These are phyloP conservation scores for Endomychus coccineus DNA, from an alignment of 2,888 invertebrate species.

Conservation along the genomic window DNA sequence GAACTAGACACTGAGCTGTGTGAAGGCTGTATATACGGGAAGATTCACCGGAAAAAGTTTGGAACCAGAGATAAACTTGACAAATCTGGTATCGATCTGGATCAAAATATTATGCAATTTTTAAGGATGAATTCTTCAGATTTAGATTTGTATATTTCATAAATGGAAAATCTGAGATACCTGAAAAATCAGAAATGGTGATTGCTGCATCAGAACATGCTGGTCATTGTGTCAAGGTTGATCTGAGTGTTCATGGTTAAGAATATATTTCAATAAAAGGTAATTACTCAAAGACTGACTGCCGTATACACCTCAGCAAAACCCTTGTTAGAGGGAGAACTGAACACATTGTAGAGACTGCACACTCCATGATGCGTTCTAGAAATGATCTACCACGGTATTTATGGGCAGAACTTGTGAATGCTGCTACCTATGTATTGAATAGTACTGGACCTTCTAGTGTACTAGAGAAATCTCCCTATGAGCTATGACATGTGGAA, in stretches of 20 bases:
- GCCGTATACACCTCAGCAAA: constrained; percentile 1
- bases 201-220: constrained; percentile 18
- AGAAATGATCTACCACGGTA: constrained; percentile 14
- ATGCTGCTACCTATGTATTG: constrained; percentile 19
- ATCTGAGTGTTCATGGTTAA: constrained; percentile 8
- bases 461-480: constrained; percentile 13
- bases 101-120: constrained; percentile 15
- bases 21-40: constrained; percentile 22
- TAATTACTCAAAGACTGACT: background rate
- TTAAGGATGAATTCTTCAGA: constrained; percentile 18
- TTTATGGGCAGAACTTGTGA: constrained; percentile 18
- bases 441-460: constrained; percentile 18
- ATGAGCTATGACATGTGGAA: constrained; percentile 14
- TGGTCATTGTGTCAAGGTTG: constrained; percentile 18
- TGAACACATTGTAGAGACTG: constrained; percentile 16
- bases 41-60: constrained; percentile 21
- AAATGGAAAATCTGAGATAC: constrained; percentile 13
- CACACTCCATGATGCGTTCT: constrained; percentile 17
- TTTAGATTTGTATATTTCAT: constrained; percentile 15
- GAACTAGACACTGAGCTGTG: constrained; percentile 14
- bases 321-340: constrained; percentile 15
- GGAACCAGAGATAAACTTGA: constrained; percentile 9
- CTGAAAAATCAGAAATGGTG: constrained; percentile 9
- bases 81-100: constrained; percentile 9
- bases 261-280: background rate